Percentiles rank a stretch among this genome's conserved stretches.
Evolutionary conservation across 2,797 vertebrate species (phyloP).

Genomic region (Taeniopygia guttata): DNA sequence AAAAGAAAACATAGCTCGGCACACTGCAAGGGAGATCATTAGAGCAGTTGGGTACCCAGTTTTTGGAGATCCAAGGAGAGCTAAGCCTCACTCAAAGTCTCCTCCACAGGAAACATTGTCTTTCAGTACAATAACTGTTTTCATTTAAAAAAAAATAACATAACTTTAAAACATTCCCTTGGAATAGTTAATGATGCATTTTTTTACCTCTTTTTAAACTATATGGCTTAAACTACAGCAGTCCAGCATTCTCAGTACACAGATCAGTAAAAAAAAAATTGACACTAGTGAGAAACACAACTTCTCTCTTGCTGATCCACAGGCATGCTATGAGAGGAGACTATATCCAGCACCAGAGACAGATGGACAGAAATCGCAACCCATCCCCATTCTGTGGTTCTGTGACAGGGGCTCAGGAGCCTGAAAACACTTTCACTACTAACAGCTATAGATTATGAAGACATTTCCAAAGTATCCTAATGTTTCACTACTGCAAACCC

Average conservation of each 20-base stretch:
- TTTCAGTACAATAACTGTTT: not conserved
- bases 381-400: not conserved
- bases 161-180: not conserved
- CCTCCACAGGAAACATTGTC: not conserved
- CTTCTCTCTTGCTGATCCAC: not conserved
- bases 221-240: not conserved
- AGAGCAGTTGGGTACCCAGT: not conserved
- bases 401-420: not conserved
- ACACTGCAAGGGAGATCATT: not conserved
- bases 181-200: not conserved
- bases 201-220: not conserved
- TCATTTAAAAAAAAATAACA: not conserved
- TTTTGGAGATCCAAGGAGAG: not conserved
- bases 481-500: not conserved
- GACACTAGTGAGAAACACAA: not conserved
- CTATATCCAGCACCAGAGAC: not conserved
- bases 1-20: not conserved
- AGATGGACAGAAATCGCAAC: not conserved
- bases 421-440: not conserved
- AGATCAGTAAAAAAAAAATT: not conserved
- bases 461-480: not conserved
- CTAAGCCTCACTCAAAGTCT: not conserved
- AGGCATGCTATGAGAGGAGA: not conserved
- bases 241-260: not conserved
- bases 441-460: not conserved